phyloP scores from a whole-genome alignment of 2,888 invertebrate genomes.

The Diaprepes abbreviatus region DNA sequence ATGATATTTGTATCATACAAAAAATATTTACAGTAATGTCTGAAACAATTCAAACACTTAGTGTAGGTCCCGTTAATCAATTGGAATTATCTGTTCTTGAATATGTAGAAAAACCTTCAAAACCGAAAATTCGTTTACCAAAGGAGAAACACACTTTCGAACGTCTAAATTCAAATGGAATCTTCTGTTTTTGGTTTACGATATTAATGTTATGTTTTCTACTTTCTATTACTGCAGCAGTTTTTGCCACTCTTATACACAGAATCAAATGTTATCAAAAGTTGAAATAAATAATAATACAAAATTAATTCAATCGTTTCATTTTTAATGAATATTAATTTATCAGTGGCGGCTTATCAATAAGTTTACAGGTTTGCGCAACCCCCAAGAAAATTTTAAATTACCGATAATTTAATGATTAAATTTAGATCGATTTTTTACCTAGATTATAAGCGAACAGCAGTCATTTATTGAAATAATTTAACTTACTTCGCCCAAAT shows the following conservation, averaged over 20 bases:
- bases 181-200: constrained; percentile 19
- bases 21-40: background rate
- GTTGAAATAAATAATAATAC: no score
- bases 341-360: no score
- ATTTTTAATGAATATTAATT: no score
- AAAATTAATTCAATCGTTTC: no score
- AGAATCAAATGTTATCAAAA: background rate
- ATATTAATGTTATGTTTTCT: constrained; percentile 10
- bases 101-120: background rate
- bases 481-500: no score
- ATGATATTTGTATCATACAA: no score
- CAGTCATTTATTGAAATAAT: no score
- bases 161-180: background rate
- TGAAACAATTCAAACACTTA: background rate
- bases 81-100: background rate
- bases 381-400: no score
- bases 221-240: background rate
- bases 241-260: background rate
- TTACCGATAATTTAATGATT: no score
- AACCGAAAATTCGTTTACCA: background rate
- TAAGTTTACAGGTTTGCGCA: no score
- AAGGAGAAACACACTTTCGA: background rate
- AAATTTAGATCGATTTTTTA: no score
- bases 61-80: background rate
- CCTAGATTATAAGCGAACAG: no score